phyloP scores from a whole-genome alignment of 2,797 vertebrate genomes.

The Eulemur rubriventer region DNA sequence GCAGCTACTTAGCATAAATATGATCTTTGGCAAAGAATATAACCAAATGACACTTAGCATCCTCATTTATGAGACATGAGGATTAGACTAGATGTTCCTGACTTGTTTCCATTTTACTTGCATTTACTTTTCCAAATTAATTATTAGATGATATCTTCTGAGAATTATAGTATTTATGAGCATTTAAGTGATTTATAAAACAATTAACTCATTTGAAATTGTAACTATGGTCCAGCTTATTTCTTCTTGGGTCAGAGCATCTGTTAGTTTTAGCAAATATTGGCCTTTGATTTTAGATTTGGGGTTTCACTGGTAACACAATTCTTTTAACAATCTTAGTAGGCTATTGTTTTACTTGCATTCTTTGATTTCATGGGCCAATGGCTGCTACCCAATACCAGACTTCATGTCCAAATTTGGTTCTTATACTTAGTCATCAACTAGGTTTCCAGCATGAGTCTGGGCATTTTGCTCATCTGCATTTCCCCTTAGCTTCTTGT shows the following conservation, averaged over 20 bases:
- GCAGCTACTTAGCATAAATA: not conserved
- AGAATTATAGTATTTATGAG: not conserved
- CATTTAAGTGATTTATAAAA: not conserved
- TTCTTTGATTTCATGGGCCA: not conserved
- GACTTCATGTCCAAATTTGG: not conserved
- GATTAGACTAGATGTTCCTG: not conserved
- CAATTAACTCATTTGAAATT: not conserved
- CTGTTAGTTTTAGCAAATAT: not conserved
- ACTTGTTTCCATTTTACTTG: not conserved
- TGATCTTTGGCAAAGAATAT: not conserved
- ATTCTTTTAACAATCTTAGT: not conserved
- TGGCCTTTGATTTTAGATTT: not conserved
- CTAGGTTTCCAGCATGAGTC: not conserved
- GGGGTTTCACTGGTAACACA: not conserved
- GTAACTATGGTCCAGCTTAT: not conserved
- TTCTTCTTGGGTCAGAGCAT: not conserved
- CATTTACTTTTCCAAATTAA: not conserved
- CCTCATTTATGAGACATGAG: not conserved
- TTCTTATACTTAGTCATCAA: not conserved
- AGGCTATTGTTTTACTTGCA: not conserved
- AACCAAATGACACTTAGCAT: not conserved
- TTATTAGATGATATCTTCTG: not conserved
- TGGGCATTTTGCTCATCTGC: not conserved
- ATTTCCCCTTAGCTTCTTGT: not conserved
- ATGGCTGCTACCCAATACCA: not conserved